phyloP scores from a whole-genome alignment of 2,797 vertebrate genomes.

The Acanthopagrus latus region DNA sequence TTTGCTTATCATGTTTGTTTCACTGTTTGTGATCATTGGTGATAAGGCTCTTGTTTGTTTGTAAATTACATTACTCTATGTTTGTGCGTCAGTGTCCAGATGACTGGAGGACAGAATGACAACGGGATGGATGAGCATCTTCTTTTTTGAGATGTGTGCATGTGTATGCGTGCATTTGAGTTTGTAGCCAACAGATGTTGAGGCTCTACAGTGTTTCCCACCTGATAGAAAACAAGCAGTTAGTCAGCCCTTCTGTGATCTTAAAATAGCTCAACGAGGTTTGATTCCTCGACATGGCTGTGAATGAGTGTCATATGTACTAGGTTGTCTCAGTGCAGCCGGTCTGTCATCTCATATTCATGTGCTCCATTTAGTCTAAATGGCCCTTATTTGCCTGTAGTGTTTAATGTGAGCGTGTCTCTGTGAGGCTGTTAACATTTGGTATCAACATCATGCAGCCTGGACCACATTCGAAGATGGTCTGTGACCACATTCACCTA shows the following conservation, averaged over 20 bases:
- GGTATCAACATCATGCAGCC: no score
- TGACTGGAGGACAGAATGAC: constrained; percentile 51
- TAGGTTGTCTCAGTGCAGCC: background rate
- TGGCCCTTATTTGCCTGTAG: background rate
- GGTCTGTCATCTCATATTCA: constrained; percentile 8
- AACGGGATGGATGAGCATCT: constrained; percentile 45
- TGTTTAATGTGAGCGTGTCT: background rate
- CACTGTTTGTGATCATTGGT: constrained; percentile 5
- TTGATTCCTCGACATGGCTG: constrained; percentile 27
- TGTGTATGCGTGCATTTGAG: constrained; percentile 11
- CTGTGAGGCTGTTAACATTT: background rate
- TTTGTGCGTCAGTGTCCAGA: constrained; percentile 47
- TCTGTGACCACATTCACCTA: no score
- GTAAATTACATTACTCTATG: constrained; percentile 4
- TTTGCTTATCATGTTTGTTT: constrained; percentile 24
- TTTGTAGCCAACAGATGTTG: constrained; percentile 51
- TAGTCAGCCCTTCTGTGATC: constrained; percentile 57
- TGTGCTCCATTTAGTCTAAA: background rate
- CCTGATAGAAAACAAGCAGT: constrained; percentile 56
- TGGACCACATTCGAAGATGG: no score
- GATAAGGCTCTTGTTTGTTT: constrained; percentile 27
- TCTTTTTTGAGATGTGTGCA: constrained; percentile 34
- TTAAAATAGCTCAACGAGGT: constrained; percentile 63
- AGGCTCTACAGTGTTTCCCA: constrained; percentile 31
- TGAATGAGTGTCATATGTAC: constrained; percentile 24